A percentile compares a stretch with the other conserved stretches of the same genome.
These are phyloP conservation scores for Cantharis lateralis DNA, from an alignment of 2,888 invertebrate species.

Conservation along the genomic window DNA sequence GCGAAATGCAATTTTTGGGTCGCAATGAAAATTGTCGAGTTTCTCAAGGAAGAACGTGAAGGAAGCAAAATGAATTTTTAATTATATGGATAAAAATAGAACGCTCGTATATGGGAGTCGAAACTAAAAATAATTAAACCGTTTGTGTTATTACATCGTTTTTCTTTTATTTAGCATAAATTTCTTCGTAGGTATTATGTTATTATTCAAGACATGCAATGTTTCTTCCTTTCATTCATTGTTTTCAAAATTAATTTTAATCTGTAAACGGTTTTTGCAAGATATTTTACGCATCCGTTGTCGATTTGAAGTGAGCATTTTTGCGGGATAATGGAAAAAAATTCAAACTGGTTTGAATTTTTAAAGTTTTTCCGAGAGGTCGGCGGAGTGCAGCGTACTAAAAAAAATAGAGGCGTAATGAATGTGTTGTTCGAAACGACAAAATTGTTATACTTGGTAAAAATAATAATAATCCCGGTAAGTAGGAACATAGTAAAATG, in stretches of 20 bases:
- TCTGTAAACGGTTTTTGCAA: slow-evolving; percentile 43
- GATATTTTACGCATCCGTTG: slow-evolving; percentile 23
- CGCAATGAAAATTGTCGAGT: no score
- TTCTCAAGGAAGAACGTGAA: not conserved
- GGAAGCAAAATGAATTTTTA: not conserved
- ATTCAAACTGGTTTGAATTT: not conserved
- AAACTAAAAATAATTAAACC: not conserved
- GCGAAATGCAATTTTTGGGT: no score
- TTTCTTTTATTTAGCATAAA: slow-evolving; percentile 1
- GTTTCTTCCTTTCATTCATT: slow-evolving; percentile 53
- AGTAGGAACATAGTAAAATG: slow-evolving; percentile 2
- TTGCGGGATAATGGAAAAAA: not conserved
- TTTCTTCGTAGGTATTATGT: slow-evolving; percentile 30
- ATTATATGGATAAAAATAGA: not conserved
- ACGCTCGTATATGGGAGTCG: not conserved
- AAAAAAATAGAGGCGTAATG: not conserved
- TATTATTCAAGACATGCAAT: slow-evolving; percentile 51
- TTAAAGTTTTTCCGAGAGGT: slow-evolving; percentile 1
- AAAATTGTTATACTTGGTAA: not conserved
- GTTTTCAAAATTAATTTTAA: slow-evolving; percentile 48
- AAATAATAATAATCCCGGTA: slow-evolving; percentile 7
- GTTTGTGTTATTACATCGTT: not conserved
- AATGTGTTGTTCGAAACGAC: not conserved
- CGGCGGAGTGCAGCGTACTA: not conserved
- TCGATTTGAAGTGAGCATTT: slow-evolving; percentile 12